Conservation (phyloP, 1,140 invertebrate genomes). For the Brachionus sp. region DNA sequence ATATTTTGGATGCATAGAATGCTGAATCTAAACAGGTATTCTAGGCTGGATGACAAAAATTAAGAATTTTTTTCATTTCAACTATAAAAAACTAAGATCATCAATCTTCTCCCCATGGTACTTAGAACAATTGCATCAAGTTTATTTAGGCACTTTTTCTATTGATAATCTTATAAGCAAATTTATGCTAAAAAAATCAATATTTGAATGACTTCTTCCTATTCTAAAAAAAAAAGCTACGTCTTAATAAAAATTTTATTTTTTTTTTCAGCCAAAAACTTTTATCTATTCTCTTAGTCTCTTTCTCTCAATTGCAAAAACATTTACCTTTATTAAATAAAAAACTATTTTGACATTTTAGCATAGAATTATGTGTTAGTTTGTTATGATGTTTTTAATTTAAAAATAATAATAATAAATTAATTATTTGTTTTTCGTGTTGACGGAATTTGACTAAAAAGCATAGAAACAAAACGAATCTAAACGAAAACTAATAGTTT, state of each 20-base stretch:
- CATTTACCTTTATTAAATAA: too few species aligned
- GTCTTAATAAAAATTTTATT: background rate
- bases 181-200: slow-evolving; percentile 1
- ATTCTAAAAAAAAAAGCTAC: background rate
- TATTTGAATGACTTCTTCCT: background rate
- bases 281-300: background rate
- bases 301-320: background rate
- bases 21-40: background rate
- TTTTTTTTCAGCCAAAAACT: background rate
- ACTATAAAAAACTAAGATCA: background rate
- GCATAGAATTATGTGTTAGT: background rate
- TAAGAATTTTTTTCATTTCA: background rate
- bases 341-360: background rate
- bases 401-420: background rate
- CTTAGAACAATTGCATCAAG: background rate
- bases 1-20: background rate
- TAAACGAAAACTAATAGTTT: background rate
- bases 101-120: background rate
- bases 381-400: background rate
- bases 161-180: background rate
- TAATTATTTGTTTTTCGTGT: background rate
- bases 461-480: background rate
- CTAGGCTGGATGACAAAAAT: background rate
- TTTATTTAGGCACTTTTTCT: background rate
- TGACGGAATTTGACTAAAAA: background rate